These are phyloP conservation scores for Lasius fuliginosus DNA, from an alignment of 2,888 invertebrate species.

Conservation along the genomic window DNA sequence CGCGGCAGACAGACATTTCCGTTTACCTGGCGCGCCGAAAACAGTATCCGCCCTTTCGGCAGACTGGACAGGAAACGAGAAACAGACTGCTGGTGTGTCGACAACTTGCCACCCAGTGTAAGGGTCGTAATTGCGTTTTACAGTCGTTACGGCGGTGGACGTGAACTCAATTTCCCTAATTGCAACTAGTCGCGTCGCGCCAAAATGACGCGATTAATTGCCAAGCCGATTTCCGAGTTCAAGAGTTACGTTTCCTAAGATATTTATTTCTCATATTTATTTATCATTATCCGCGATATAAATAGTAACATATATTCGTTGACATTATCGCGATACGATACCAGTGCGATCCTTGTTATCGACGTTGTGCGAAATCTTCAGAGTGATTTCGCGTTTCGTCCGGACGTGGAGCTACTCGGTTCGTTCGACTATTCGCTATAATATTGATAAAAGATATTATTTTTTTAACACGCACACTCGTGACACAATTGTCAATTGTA, in stretches of 20 bases:
- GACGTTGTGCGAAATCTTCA: conserved; percentile 45
- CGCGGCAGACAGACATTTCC: conserved; percentile 40
- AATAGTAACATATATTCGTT: not conserved
- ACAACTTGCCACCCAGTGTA: conserved; percentile 39
- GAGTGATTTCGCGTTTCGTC: not conserved
- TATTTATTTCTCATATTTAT: not conserved
- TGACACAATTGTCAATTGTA: not conserved
- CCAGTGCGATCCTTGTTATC: conserved; percentile 59
- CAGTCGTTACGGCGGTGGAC: conserved; percentile 62
- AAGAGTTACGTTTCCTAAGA: not conserved
- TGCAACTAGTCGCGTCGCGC: not conserved
- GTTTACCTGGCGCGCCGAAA: conserved; percentile 57
- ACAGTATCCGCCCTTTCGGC: conserved; percentile 53
- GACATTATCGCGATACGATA: conserved; percentile 64
- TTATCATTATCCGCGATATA: not conserved
- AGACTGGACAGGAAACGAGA: conserved; percentile 69
- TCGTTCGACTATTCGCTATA: not conserved
- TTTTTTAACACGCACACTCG: not conserved
- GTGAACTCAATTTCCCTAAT: conserved; percentile 66
- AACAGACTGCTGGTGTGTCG: conserved; percentile 44
- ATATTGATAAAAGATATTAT: not conserved
- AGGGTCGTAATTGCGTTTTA: conserved; percentile 69
- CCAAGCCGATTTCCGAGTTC: not conserved
- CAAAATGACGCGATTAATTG: conserved; percentile 16
- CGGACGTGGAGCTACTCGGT: conserved; percentile 18